These are phyloP conservation scores for Caenorhabditis virilis DNA, from an alignment of 2,888 invertebrate genomes.

Conservation along the genomic window DNA sequence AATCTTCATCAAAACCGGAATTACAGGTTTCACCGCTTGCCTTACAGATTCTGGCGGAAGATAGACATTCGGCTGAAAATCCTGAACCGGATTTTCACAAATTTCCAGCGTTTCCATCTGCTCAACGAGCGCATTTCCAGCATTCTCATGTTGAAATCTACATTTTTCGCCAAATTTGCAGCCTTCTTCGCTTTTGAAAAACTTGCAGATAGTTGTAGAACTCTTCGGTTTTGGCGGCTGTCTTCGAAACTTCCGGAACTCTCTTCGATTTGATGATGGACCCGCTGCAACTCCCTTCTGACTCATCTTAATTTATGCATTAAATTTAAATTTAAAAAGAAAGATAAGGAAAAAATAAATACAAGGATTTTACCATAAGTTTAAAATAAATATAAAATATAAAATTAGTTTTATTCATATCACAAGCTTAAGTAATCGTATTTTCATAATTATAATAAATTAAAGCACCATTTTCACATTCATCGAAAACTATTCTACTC, in stretches of 20 bases:
- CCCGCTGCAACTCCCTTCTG: neutral
- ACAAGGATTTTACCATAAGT: neutral
- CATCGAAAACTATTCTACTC: neutral
- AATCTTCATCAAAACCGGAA: neutral
- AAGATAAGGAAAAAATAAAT: neutral
- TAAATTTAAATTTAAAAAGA: neutral
- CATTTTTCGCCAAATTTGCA: slow-evolving; percentile 7
- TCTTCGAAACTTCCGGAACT: slow-evolving; percentile 12
- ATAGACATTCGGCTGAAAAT: neutral
- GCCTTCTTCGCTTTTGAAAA: neutral
- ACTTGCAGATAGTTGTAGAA: slow-evolving; percentile 1
- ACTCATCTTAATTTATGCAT: neutral
- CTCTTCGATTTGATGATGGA: slow-evolving; percentile 1
- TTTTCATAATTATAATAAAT: neutral
- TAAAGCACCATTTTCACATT: neutral
- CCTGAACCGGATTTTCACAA: neutral
- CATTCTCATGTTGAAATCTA: slow-evolving; percentile 3
- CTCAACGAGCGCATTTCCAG: neutral
- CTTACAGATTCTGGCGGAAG: neutral
- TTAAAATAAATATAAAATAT: neutral
- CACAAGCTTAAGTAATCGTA: slow-evolving; percentile 1
- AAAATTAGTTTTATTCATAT: no score
- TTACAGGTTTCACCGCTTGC: neutral
- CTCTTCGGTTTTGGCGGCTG: slow-evolving; percentile 1
- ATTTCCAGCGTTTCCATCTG: neutral